phyloP scores from a whole-genome alignment of 2,797 vertebrate genomes.

The Leucoraja ocellata region DNA sequence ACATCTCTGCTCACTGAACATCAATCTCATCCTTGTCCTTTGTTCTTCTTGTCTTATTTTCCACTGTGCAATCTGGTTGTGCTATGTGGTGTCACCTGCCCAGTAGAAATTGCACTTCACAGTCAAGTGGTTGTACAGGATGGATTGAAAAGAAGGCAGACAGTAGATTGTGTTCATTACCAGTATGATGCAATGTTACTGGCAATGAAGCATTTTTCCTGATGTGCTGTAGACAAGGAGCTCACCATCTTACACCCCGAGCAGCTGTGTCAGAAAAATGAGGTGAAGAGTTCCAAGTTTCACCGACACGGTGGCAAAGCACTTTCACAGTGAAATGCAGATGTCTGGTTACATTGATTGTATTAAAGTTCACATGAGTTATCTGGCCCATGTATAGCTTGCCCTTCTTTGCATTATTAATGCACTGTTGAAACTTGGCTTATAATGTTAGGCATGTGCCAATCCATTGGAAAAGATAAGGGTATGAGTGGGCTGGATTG shows the following conservation, averaged over 20 bases:
- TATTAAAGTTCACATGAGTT: not conserved
- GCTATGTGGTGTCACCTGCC: not conserved
- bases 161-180: not conserved
- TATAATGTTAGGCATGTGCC: not conserved
- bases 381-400: not conserved
- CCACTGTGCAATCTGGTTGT: not conserved
- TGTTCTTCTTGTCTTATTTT: not conserved
- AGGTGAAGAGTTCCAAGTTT: not conserved
- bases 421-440: not conserved
- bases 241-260: not conserved
- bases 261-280: not conserved
- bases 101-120: not conserved
- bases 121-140: not conserved
- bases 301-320: not conserved
- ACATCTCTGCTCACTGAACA: not conserved
- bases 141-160: not conserved
- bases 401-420: not conserved
- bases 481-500: no score
- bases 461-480: not conserved
- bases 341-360: not conserved
- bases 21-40: not conserved
- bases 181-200: not conserved
- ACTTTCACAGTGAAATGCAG: not conserved
- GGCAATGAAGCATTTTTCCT: not conserved
- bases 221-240: not conserved